Evolutionary conservation across 1,140 invertebrate genomes (phyloP).

Genomic region (Archivesica marissinica): DNA sequence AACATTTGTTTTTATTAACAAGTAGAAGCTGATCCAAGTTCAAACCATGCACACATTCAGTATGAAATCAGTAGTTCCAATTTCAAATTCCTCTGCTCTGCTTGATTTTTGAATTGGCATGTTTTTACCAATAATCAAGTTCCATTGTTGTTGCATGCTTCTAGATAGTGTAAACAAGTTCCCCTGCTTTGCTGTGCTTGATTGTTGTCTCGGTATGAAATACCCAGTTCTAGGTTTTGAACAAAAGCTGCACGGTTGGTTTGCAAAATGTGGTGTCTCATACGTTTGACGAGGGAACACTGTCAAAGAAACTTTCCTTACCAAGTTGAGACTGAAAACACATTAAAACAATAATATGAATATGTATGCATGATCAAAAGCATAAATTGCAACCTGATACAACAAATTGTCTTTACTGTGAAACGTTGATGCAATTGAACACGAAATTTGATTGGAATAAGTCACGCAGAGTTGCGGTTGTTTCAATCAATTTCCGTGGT

Average conservation of each 20-base stretch:
- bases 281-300: conserved; percentile 61
- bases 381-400: no score
- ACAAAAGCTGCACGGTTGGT: background rate
- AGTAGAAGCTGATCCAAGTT: no score
- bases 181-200: background rate
- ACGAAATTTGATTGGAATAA: no score
- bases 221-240: background rate
- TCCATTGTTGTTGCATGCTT: background rate
- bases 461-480: no score
- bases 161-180: background rate
- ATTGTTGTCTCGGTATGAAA: background rate
- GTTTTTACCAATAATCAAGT: background rate
- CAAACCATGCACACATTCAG: no score
- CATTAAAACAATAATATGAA: no score
- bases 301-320: conserved; percentile 61
- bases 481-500: no score
- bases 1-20: no score
- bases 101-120: background rate
- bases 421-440: no score
- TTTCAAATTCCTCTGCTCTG: background rate
- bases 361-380: no score
- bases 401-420: no score
- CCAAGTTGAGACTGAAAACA: conserved; percentile 56
- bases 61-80: background rate
- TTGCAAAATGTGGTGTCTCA: conserved; percentile 28